These are phyloP conservation scores for Trochalopteron elliotii DNA, from an alignment of 2,113 vertebrate species.

Conservation along the genomic window DNA sequence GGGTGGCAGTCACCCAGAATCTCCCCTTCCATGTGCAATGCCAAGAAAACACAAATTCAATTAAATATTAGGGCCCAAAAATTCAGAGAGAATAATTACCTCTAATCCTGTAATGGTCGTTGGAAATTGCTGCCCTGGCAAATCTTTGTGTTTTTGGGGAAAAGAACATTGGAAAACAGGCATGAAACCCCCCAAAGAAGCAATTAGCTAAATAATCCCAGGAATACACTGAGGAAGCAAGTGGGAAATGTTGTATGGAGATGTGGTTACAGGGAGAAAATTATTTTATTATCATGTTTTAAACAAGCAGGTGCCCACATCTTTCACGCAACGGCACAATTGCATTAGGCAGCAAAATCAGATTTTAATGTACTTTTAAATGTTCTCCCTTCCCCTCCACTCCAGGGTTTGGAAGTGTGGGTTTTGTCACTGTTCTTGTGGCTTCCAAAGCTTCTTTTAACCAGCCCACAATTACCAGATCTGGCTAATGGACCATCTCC, in stretches of 20 bases:
- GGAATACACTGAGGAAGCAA: background rate
- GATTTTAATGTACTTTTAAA: constrained; percentile 57
- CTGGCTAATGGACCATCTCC: constrained; percentile 59
- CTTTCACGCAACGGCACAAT: background rate
- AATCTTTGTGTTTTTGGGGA: background rate
- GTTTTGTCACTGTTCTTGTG: background rate
- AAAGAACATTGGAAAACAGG: background rate
- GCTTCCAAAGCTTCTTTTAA: background rate
- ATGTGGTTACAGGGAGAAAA: background rate
- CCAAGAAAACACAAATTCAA: background rate
- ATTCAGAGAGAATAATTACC: background rate
- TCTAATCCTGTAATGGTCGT: background rate
- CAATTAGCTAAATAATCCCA: constrained; percentile 32
- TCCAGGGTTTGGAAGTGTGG: background rate
- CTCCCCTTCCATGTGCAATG: background rate
- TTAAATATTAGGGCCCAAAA: background rate
- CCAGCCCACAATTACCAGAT: constrained; percentile 58
- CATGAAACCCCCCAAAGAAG: background rate
- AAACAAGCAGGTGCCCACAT: background rate
- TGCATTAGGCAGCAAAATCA: constrained; percentile 14
- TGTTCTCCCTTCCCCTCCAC: constrained; percentile 17
- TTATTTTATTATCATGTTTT: background rate
- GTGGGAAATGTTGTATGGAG: background rate
- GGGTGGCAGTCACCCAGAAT: background rate
- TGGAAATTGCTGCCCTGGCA: background rate